Conservation (phyloP, 1,140 invertebrate genomes). For the Ctenoplectra terminalis region DNA sequence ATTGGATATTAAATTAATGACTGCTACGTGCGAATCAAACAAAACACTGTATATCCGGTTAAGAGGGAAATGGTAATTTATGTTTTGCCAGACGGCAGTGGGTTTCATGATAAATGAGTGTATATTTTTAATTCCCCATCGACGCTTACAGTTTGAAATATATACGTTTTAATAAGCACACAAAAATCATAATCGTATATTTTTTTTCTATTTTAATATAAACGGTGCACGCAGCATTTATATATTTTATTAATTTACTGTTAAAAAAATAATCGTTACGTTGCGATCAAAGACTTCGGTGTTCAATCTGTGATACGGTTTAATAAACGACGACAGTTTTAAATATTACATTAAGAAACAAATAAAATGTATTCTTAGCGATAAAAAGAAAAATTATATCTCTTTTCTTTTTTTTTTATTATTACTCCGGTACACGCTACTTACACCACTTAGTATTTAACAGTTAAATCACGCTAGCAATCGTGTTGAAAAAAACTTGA, state of each 20-base stretch:
- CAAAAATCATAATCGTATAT: background rate
- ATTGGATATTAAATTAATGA: slow-evolving; percentile 69
- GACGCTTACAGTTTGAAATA: background rate
- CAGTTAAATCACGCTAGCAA: background rate
- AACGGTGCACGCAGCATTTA: background rate
- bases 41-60: slow-evolving; percentile 63
- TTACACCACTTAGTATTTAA: background rate
- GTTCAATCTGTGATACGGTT: background rate
- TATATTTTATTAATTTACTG: background rate
- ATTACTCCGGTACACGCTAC: background rate
- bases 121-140: slow-evolving; percentile 14
- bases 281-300: background rate
- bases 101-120: slow-evolving; percentile 28
- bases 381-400: background rate
- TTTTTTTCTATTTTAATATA: background rate
- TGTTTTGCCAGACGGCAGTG: slow-evolving; percentile 24
- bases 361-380: background rate
- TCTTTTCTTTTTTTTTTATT: background rate
- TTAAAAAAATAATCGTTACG: background rate
- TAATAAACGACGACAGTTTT: background rate
- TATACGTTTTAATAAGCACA: background rate
- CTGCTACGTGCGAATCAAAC: slow-evolving; percentile 62
- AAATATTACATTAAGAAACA: background rate
- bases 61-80: slow-evolving; percentile 62
- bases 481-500: background rate